Percentiles rank a stretch among this genome's conserved stretches.
These are phyloP conservation scores for Callionymus lyra DNA, from an alignment of 2,113 vertebrate genomes.

Conservation along the genomic window DNA sequence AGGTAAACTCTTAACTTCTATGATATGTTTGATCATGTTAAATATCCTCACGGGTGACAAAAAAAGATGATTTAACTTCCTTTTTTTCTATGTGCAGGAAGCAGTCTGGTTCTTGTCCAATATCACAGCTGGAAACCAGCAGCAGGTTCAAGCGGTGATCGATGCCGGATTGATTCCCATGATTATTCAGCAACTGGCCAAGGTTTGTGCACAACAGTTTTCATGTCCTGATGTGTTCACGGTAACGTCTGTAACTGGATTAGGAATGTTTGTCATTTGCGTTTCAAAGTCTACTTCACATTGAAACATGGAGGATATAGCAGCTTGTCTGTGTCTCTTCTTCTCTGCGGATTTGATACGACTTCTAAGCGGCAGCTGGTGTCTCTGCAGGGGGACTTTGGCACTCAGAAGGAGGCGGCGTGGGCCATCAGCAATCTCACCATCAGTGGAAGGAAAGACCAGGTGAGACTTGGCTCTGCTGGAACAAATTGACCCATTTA, in stretches of 20 bases:
- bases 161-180: slow-evolving; percentile 96
- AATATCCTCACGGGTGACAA: too few species aligned
- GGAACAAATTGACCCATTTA: too few species aligned
- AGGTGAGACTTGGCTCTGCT: slow-evolving; percentile 64
- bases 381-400: slow-evolving; percentile 87
- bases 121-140: slow-evolving; percentile 98
- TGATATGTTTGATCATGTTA: too few species aligned
- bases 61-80: too few species aligned
- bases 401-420: slow-evolving; percentile 97
- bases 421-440: slow-evolving; percentile 99
- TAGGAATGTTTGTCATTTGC: too few species aligned
- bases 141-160: slow-evolving; percentile 98
- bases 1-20: slow-evolving; percentile 65
- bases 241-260: too few species aligned
- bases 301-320: too few species aligned
- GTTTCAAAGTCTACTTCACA: too few species aligned
- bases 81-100: slow-evolving; percentile 70
- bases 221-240: neutral
- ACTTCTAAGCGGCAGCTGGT: slow-evolving; percentile 44
- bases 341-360: too few species aligned
- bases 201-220: slow-evolving; percentile 63
- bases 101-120: slow-evolving; percentile 99
- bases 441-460: slow-evolving; percentile 98
- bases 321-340: too few species aligned
- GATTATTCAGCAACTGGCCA: slow-evolving; percentile 98